Conservation (phyloP, 2,888 invertebrate species). For the Sisyra terminalis region DNA sequence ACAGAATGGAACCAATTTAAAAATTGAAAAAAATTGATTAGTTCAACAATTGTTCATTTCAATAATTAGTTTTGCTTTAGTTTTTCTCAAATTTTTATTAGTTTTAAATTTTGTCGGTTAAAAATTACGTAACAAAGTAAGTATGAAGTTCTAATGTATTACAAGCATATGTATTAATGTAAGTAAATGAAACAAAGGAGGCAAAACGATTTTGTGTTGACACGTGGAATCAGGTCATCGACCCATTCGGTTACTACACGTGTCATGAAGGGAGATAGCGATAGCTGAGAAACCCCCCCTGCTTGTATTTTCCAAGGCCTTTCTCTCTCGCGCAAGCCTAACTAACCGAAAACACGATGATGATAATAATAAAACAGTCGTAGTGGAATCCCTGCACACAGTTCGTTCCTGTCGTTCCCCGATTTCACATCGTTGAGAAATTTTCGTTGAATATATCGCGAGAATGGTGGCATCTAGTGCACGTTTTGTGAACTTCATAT, state of each 20-base stretch:
- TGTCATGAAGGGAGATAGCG: constrained; percentile 17
- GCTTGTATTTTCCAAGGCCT: not conserved
- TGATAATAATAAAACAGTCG: constrained; percentile 2
- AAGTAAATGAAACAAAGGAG: not conserved
- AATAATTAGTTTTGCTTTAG: not conserved
- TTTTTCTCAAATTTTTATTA: not conserved
- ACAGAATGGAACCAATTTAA: not conserved
- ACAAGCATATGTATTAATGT: not conserved
- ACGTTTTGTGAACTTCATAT: too few relatives aligned
- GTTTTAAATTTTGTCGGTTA: too few relatives aligned
- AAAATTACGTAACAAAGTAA: constrained; percentile 5
- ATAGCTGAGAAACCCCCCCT: constrained; percentile 14
- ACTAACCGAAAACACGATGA: not conserved
- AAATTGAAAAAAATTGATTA: not conserved
- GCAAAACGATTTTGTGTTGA: constrained; percentile 6
- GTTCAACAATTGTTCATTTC: not conserved
- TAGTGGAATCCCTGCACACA: not conserved
- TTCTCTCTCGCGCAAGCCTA: too few relatives aligned
- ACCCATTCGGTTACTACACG: constrained; percentile 17
- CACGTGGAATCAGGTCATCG: constrained; percentile 21
- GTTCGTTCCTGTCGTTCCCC: not conserved
- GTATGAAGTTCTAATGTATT: not conserved
- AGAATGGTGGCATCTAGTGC: too few relatives aligned
- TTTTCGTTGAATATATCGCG: too few relatives aligned
- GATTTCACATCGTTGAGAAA: not conserved